These are phyloP conservation scores for Rhimphoctona megacephalus DNA, from an alignment of 2,888 invertebrate genomes.

Conservation along the genomic window DNA sequence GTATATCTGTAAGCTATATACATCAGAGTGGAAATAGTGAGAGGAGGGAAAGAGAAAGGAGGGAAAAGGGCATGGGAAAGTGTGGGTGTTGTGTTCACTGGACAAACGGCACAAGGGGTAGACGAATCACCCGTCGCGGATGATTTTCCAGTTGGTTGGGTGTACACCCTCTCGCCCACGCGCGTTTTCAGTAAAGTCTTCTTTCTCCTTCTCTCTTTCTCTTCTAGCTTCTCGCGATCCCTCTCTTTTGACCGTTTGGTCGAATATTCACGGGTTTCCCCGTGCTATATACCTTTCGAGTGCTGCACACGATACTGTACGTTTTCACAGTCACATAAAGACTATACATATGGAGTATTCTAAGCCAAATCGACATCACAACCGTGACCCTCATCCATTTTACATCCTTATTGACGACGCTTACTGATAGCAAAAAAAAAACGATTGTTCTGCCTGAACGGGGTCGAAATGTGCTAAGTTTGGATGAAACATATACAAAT, in stretches of 20 bases:
- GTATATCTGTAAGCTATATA: constrained; percentile 16
- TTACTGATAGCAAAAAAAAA: not conserved
- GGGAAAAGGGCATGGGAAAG: constrained; percentile 24
- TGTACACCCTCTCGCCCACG: constrained; percentile 69
- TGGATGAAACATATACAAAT: not conserved
- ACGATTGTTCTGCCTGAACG: not conserved
- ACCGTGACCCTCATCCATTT: not conserved
- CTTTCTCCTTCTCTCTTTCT: constrained; percentile 42
- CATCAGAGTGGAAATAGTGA: constrained; percentile 30
- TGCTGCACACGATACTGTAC: constrained; percentile 47
- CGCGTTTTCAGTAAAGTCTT: constrained; percentile 59
- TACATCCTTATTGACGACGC: not conserved
- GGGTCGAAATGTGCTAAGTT: not conserved
- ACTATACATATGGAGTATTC: constrained; percentile 14
- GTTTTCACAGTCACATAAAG: constrained; percentile 42
- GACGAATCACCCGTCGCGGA: constrained; percentile 78
- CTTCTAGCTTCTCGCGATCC: not conserved
- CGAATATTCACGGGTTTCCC: constrained; percentile 57
- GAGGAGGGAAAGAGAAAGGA: constrained; percentile 33
- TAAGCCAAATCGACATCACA: constrained; percentile 22
- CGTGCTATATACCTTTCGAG: constrained; percentile 29
- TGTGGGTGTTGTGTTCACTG: constrained; percentile 54
- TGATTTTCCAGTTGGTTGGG: constrained; percentile 79
- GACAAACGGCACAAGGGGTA: constrained; percentile 67
- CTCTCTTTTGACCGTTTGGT: constrained; percentile 40